These are phyloP conservation scores for Lepidocolaptes lacrymiger DNA, from an alignment of 2,797 vertebrate genomes.

Conservation along the genomic window DNA sequence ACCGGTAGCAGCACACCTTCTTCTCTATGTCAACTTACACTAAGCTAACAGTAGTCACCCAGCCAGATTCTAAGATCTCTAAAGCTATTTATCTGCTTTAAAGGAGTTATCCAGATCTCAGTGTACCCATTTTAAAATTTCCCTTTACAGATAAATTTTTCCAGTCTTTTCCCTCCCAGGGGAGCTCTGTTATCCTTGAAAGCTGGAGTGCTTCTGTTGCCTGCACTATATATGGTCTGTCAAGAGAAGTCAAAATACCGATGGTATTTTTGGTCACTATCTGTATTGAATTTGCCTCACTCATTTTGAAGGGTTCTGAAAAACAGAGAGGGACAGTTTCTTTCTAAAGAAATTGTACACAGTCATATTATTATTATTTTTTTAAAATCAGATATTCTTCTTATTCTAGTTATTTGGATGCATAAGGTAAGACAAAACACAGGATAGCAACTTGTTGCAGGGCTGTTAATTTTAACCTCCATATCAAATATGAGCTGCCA, in stretches of 20 bases:
- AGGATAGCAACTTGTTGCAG: constrained; percentile 36
- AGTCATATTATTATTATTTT: background rate
- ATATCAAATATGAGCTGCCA: constrained; percentile 78
- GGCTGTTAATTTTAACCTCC: constrained; percentile 80
- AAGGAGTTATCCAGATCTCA: background rate
- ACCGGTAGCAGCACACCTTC: background rate
- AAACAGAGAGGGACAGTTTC: background rate
- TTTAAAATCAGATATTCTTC: background rate
- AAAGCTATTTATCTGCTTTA: background rate
- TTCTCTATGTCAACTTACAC: background rate
- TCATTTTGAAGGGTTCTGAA: background rate
- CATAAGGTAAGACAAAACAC: constrained; percentile 62
- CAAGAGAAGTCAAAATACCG: background rate
- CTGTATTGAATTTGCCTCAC: background rate
- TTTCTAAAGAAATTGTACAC: background rate
- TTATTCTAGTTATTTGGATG: constrained; percentile 48
- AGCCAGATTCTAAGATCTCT: background rate
- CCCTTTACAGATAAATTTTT: background rate
- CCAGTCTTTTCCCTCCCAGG: background rate
- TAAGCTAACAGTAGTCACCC: background rate
- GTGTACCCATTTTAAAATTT: background rate
- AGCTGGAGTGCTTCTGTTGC: background rate
- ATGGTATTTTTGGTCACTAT: background rate
- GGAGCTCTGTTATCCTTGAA: constrained; percentile 3
- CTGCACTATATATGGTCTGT: background rate